Base-by-base conservation (phyloP, 2,113 vertebrate species). In the Mustela nigripes region DNA sequence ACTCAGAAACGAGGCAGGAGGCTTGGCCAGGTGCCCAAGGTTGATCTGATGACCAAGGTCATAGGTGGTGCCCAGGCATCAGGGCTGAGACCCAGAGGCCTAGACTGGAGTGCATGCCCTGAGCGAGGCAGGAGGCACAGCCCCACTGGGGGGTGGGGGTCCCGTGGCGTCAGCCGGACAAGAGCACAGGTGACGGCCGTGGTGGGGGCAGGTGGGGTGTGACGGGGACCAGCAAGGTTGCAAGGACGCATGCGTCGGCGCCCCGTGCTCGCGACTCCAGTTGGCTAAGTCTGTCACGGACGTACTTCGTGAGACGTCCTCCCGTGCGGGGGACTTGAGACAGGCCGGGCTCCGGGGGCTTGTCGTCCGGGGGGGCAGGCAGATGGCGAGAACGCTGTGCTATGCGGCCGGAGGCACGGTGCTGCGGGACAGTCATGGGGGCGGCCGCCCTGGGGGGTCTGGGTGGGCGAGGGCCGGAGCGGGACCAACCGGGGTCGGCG, bases 61-160 rank as follows among this genome's bases (percentile, higher is more conserved):
- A n/a, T 21, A 48, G 79, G 19, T 16, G 62, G n/a, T 42, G 62
- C 60, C 69, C 63, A 33, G 22, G 22, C 60, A 39, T 9, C 4
- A 4, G 21, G 28, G 71, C 26, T 8, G 53, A 74, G 45, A 42
- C 45, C 45, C 39, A 31, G 82, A 28, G 87, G 36, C 56, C 80
- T 4, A 19, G 48, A 36, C 36, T 26, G 15, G 63, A 18, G 45
- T 0, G 8, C n/a, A 2, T 50, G 33, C 7, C 42, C 76, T 14
- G 10, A n/a, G 8, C 5, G 4, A 9, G 28, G n/a, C 2, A 2
- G 8, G 1, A 0, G 0, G 53, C 33, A 0, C 1, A 6, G 45
- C 28, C 11, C 56, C 79, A 33, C 78, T 1, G 31, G 21, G 24
- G 39, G 24, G n/a, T 22, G 67, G 33, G n/a, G 24, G 15, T 8